Percentiles rank a stretch among this genome's conserved stretches.
phyloP scores from a whole-genome alignment of 2,888 invertebrate genomes.

The Epistrophe grossulariae region DNA sequence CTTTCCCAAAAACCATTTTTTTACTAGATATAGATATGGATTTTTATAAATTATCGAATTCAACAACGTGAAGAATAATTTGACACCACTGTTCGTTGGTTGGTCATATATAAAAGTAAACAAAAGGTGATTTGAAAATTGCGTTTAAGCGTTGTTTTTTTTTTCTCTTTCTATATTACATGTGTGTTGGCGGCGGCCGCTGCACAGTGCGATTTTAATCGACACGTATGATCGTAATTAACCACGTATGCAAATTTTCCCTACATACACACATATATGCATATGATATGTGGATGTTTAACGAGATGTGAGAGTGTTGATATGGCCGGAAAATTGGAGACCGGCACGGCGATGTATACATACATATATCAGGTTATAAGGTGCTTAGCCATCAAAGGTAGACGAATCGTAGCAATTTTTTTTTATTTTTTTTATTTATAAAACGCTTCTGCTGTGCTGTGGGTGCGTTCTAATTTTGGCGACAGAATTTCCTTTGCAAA shows the following conservation, averaged over 20 bases:
- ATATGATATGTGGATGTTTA: conserved; percentile 69
- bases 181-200: conserved; percentile 4
- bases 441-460: conserved; percentile 34
- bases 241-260: conserved; percentile 77
- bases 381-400: conserved; percentile 25
- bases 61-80: no score
- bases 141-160: conserved; percentile 47
- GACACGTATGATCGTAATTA: conserved; percentile 77
- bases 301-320: conserved; percentile 67
- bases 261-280: no score
- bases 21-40: no score
- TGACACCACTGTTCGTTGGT: neutral
- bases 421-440: conserved; percentile 48
- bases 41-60: neutral
- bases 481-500: conserved; percentile 64
- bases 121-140: conserved; percentile 74
- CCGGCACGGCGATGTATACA: neutral
- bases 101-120: conserved; percentile 46
- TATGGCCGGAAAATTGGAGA: conserved; percentile 61
- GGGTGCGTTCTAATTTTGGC: conserved; percentile 68
- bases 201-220: conserved; percentile 65
- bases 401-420: neutral
- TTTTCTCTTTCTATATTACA: conserved; percentile 2
- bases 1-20: neutral
- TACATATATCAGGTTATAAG: neutral